Percentiles rank a stretch among this genome's conserved stretches.
Evolutionary conservation across 1,140 invertebrate genomes (phyloP).

Genomic region (Heliconius melpomene): DNA sequence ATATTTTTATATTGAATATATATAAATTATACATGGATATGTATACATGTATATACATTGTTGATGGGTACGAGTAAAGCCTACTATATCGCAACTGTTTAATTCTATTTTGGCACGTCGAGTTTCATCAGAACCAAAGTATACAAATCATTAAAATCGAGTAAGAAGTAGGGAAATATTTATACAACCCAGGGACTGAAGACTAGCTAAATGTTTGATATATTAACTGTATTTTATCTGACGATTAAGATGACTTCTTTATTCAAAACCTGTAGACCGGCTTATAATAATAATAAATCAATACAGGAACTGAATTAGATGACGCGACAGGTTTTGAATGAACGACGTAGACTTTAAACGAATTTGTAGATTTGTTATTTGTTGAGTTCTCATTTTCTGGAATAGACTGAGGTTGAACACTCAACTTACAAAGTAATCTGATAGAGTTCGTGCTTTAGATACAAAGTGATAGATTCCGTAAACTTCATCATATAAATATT

Average conservation of each 20-base stretch:
- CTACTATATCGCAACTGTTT: slow-evolving; percentile 80
- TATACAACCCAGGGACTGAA: slow-evolving; percentile 80
- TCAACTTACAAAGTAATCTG: no score
- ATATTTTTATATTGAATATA: slow-evolving; percentile 82
- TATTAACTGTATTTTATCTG: slow-evolving; percentile 80
- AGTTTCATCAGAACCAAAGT: slow-evolving; percentile 81
- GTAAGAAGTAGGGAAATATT: slow-evolving; percentile 80
- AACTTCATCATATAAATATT: not conserved
- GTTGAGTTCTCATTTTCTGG: slow-evolving; percentile 57
- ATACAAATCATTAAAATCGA: slow-evolving; percentile 80
- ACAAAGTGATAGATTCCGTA: slow-evolving; percentile 38
- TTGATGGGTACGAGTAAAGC: slow-evolving; percentile 79
- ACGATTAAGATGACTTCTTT: slow-evolving; percentile 74
- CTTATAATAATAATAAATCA: slow-evolving; percentile 55
- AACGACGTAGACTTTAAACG: slow-evolving; percentile 73
- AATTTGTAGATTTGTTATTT: slow-evolving; percentile 67
- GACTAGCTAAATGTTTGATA: slow-evolving; percentile 81
- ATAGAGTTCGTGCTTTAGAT: slow-evolving; percentile 58
- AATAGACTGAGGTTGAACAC: slow-evolving; percentile 70
- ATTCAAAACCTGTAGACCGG: slow-evolving; percentile 77
- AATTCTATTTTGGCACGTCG: slow-evolving; percentile 80
- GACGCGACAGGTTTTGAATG: slow-evolving; percentile 77
- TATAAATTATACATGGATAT: slow-evolving; percentile 81
- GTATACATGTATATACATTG: slow-evolving; percentile 81
- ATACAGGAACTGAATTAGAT: slow-evolving; percentile 75